Percentiles rank a stretch among this genome's conserved stretches.
Conservation (phyloP, 1,140 invertebrate genomes). For the Propsilocerus akamusi region DNA sequence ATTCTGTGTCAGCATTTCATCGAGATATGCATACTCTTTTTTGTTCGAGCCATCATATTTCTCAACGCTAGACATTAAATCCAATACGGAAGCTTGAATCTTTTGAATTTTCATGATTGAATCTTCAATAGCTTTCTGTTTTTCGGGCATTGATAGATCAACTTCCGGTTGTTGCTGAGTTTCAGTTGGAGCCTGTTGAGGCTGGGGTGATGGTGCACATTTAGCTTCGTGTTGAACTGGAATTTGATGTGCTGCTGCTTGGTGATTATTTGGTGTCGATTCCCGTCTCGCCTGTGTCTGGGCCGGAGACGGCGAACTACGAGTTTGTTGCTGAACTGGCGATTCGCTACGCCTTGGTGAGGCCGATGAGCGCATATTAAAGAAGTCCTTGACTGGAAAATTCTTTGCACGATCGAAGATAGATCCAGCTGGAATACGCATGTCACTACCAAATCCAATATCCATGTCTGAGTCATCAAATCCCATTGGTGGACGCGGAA, state of each 20-base stretch:
- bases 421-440: not conserved
- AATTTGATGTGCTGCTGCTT: conserved; percentile 5
- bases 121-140: conserved; percentile 30
- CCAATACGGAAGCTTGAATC: conserved; percentile 62
- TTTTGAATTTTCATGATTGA: conserved; percentile 58
- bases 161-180: conserved; percentile 13
- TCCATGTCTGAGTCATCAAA: not conserved
- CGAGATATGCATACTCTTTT: conserved; percentile 73
- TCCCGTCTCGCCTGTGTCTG: too few relatives aligned
- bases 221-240: conserved; percentile 8
- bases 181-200: conserved; percentile 17
- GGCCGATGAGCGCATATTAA: not conserved
- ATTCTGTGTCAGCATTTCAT: conserved; percentile 88
- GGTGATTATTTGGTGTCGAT: too few relatives aligned
- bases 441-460: not conserved
- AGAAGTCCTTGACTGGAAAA: conserved; percentile 3
- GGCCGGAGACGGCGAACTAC: not conserved
- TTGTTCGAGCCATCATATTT: conserved; percentile 57
- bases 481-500: not conserved
- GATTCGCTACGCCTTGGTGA: not conserved
- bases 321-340: not conserved
- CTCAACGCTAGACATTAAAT: conserved; percentile 58
- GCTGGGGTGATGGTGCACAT: conserved; percentile 8
- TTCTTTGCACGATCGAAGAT: conserved; percentile 7
- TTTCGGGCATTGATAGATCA: conserved; percentile 13